A percentile compares a stretch with the other conserved stretches of the same genome.
Conservation (phyloP, 2,797 vertebrate genomes). For the Salarias fasciatus region DNA sequence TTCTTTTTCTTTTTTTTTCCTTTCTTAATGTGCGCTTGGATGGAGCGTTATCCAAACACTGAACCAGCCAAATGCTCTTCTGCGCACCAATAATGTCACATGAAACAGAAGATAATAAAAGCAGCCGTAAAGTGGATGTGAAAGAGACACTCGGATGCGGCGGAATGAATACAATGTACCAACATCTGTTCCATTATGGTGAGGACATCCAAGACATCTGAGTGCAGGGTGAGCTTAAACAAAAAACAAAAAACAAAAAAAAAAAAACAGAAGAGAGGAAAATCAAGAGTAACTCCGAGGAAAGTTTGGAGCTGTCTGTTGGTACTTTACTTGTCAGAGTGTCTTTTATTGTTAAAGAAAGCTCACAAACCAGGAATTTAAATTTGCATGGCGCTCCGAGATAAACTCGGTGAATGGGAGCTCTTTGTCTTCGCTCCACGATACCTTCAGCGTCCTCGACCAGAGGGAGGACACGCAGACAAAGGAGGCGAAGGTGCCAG, state of each 20-base stretch:
- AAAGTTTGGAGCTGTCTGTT: conserved; percentile 30
- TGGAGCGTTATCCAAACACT: conserved; percentile 5
- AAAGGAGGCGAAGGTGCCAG: background rate
- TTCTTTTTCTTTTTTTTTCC: background rate
- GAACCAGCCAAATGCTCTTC: conserved; percentile 8
- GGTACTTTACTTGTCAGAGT: conserved; percentile 38
- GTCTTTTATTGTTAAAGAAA: conserved; percentile 25
- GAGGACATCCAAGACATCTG: conserved; percentile 22
- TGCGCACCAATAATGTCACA: conserved; percentile 17
- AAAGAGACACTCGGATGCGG: conserved; percentile 30
- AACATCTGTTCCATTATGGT: conserved; percentile 60
- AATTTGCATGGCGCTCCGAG: conserved; percentile 28
- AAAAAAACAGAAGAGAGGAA: conserved; percentile 11
- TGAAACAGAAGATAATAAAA: conserved; percentile 37
- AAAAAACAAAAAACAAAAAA: conserved; percentile 24
- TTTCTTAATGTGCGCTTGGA: conserved; percentile 10
- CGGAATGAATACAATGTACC: conserved; percentile 31
- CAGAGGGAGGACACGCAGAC: background rate
- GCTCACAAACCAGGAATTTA: conserved; percentile 21
- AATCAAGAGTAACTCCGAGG: conserved; percentile 22
- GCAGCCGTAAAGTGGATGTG: conserved; percentile 19
- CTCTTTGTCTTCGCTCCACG: background rate
- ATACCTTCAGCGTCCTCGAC: conserved; percentile 8
- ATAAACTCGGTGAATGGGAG: background rate
- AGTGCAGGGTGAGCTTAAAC: conserved; percentile 17